A percentile compares a stretch with the other conserved stretches of the same genome.
These are phyloP conservation scores for Drosophila colorata DNA, from an alignment of 2,888 invertebrate genomes.

Conservation along the genomic window DNA sequence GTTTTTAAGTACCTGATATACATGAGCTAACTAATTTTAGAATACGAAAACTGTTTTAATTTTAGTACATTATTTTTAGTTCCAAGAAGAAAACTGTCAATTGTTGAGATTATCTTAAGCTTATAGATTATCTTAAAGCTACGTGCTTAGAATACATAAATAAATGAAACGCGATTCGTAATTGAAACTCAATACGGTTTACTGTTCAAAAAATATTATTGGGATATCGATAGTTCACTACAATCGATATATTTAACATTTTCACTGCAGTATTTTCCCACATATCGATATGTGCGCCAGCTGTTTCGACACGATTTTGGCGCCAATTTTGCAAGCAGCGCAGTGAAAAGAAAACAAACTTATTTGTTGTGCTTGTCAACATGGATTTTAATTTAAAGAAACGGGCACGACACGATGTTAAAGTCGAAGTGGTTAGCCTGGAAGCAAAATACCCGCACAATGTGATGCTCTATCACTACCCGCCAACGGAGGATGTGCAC, in stretches of 20 bases:
- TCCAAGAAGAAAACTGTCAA: not conserved
- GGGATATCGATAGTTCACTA: not conserved
- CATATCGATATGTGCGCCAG: slow-evolving; percentile 31
- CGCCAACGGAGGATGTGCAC: slow-evolving; percentile 90
- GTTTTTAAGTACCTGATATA: slow-evolving; percentile 67
- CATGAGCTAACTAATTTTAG: slow-evolving; percentile 14
- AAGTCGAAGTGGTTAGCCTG: slow-evolving; percentile 85
- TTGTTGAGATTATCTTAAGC: not conserved
- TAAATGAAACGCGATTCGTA: not conserved
- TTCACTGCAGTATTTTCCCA: not conserved
- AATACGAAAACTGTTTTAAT: not conserved
- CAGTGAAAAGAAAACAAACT: not conserved
- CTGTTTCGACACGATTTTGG: slow-evolving; percentile 45
- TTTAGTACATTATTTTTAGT: not conserved
- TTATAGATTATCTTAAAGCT: not conserved
- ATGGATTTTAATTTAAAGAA: slow-evolving; percentile 81
- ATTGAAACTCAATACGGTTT: not conserved
- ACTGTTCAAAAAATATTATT: not conserved
- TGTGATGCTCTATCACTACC: slow-evolving; percentile 91
- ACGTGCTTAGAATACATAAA: not conserved
- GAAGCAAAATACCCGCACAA: slow-evolving; percentile 89
- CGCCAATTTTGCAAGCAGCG: slow-evolving; percentile 25
- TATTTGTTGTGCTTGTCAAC: not conserved
- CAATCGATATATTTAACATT: not conserved
- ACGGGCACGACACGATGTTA: slow-evolving; percentile 68